Percentiles rank a stretch among this genome's conserved stretches.
These are phyloP conservation scores for Lasius fuliginosus DNA, from an alignment of 2,888 invertebrate species.

Conservation along the genomic window DNA sequence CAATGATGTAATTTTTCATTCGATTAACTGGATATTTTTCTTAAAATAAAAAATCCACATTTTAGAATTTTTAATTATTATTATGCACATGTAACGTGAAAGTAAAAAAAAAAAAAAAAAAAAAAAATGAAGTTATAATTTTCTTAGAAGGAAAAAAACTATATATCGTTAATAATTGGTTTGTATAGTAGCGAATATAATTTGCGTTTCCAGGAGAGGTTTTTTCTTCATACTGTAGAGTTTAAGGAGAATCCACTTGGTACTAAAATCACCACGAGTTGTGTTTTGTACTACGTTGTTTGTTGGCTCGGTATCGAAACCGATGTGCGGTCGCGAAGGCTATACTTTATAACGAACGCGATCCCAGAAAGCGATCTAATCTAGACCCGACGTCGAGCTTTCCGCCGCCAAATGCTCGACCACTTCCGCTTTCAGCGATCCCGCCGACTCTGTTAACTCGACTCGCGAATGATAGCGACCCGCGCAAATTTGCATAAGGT, in stretches of 20 bases:
- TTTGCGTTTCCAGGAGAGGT: background rate
- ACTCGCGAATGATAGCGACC: constrained; percentile 35
- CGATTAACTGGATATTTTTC: background rate
- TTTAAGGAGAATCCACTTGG: background rate
- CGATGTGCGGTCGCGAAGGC: background rate
- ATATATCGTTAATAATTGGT: too few relatives aligned
- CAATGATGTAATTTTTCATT: background rate
- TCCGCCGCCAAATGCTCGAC: constrained; percentile 62
- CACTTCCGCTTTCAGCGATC: constrained; percentile 66
- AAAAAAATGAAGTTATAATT: too few relatives aligned
- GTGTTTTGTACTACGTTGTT: background rate
- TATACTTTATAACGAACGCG: constrained; percentile 9
- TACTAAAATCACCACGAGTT: background rate
- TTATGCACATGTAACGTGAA: too few relatives aligned
- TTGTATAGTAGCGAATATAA: too few relatives aligned
- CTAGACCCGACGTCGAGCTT: constrained; percentile 53
- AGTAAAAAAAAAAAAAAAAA: too few relatives aligned
- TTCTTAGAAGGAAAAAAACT: too few relatives aligned
- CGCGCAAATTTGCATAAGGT: constrained; percentile 61
- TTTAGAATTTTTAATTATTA: background rate
- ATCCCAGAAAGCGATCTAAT: constrained; percentile 66
- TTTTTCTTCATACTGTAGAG: background rate
- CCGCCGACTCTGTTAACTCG: constrained; percentile 23
- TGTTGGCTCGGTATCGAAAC: background rate
- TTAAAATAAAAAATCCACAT: background rate